Conservation (phyloP, 2,888 invertebrate species). For the Blera fallax region DNA sequence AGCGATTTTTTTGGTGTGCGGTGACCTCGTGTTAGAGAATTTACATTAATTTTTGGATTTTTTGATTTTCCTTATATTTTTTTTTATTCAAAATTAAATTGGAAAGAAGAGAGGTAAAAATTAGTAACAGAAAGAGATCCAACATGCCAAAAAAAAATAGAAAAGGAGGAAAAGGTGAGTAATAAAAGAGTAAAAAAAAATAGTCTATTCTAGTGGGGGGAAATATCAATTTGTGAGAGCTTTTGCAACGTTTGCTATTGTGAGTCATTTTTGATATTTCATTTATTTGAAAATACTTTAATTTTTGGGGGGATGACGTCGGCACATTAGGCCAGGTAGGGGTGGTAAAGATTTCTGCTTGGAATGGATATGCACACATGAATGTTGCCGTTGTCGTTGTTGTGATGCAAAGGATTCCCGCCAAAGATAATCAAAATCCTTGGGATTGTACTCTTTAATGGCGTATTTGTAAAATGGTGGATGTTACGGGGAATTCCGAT, state of each 20-base stretch:
- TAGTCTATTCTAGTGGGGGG: background rate
- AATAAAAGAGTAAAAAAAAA: background rate
- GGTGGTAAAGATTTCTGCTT: background rate
- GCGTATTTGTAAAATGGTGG: background rate
- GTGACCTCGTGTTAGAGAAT: conserved; percentile 76
- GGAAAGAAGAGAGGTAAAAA: conserved; percentile 50
- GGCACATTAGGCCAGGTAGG: background rate
- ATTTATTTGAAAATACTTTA: background rate
- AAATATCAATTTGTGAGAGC: background rate
- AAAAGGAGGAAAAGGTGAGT: conserved; percentile 80
- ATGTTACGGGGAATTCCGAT: background rate
- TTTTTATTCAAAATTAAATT: conserved; percentile 33
- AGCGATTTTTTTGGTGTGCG: conserved; percentile 71
- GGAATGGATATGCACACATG: too few species aligned
- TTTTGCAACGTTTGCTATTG: conserved; percentile 51
- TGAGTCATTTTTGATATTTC: conserved; percentile 50
- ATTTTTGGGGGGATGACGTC: background rate
- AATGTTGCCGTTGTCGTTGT: too few species aligned
- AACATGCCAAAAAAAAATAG: conserved; percentile 81
- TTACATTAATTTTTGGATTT: conserved; percentile 39
- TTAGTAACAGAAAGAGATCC: conserved; percentile 72
- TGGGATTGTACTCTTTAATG: background rate
- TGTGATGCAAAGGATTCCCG: conserved; percentile 9
- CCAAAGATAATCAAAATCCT: conserved; percentile 18
- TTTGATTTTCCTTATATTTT: conserved; percentile 1